Evolutionary conservation across 2,113 vertebrate species (phyloP).

Genomic region (Archocentrus centrarchus): DNA sequence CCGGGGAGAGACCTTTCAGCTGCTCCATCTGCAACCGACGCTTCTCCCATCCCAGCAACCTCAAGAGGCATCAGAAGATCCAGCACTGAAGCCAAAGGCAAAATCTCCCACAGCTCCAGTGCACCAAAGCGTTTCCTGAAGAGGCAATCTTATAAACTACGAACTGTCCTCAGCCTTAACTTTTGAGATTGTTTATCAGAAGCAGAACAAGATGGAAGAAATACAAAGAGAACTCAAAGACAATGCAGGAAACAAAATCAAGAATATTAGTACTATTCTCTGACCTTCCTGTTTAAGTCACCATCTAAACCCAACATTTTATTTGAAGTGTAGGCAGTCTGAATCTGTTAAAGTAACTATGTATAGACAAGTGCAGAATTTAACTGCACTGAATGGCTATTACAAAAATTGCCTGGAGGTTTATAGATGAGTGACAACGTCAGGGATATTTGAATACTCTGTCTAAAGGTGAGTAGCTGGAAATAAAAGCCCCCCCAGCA

Average conservation of each 20-base stretch:
- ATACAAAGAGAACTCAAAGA: background rate
- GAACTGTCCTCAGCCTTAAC: background rate
- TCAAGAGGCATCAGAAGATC: slow-evolving; percentile 72
- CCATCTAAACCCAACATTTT: background rate
- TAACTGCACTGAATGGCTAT: background rate
- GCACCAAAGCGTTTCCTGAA: background rate
- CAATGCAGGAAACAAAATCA: background rate
- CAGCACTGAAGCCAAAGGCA: slow-evolving; percentile 37
- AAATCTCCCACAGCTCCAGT: background rate
- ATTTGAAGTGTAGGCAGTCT: background rate
- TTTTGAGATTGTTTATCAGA: background rate
- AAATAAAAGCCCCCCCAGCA: no score
- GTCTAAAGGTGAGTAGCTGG: background rate
- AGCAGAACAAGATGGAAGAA: background rate
- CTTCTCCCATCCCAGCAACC: slow-evolving; percentile 76
- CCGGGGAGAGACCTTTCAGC: slow-evolving; percentile 66
- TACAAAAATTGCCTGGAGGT: background rate
- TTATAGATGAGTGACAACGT: background rate
- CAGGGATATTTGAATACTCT: no score
- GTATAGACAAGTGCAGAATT: background rate
- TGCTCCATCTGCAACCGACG: slow-evolving; percentile 58
- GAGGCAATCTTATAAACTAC: background rate
- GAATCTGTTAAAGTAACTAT: background rate
- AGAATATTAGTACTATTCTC: background rate
- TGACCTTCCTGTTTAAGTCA: background rate